Conservation (phyloP, 1,140 invertebrate species). For the Tyrophagus putrescentiae region DNA sequence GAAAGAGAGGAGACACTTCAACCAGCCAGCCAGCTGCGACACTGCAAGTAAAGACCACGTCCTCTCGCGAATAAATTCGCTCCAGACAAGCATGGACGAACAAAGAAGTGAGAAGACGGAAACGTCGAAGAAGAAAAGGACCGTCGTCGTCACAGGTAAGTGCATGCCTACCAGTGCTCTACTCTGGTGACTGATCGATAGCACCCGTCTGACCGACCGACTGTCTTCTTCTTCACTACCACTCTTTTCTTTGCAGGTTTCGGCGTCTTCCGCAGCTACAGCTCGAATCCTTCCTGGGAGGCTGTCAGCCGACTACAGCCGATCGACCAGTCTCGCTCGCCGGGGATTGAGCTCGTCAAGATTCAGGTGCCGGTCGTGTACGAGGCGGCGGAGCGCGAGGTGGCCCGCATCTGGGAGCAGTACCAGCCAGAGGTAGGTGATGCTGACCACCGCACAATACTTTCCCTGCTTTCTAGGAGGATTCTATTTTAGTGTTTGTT, state of each 20-base stretch:
- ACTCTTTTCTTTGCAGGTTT: conserved; percentile 16
- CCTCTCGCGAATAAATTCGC: too few species aligned
- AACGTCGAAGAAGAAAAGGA: neutral
- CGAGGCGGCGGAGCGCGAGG: neutral
- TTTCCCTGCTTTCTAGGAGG: neutral
- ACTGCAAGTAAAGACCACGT: too few species aligned
- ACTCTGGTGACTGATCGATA: too few species aligned
- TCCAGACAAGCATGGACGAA: neutral
- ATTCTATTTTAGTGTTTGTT: neutral
- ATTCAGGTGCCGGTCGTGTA: conserved; percentile 19
- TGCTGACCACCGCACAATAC: neutral
- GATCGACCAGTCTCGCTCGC: neutral
- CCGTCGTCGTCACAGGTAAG: neutral
- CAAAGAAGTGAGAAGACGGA: neutral
- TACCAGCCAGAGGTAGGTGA: conserved; percentile 18
- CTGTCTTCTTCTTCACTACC: neutral
- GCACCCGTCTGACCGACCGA: too few species aligned
- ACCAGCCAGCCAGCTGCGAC: too few species aligned
- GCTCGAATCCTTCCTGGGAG: conserved; percentile 22
- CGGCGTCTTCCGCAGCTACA: conserved; percentile 19
- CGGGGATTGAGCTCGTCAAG: conserved; percentile 15
- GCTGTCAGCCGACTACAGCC: conserved; percentile 7
- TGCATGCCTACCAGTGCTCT: too few species aligned
- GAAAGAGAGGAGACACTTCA: too few species aligned
- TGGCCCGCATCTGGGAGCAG: conserved; percentile 13